Percentiles rank a stretch among this genome's conserved stretches.
Evolutionary conservation across 1,140 invertebrate genomes (phyloP).

Genomic region (Pseudoatta argentina): DNA sequence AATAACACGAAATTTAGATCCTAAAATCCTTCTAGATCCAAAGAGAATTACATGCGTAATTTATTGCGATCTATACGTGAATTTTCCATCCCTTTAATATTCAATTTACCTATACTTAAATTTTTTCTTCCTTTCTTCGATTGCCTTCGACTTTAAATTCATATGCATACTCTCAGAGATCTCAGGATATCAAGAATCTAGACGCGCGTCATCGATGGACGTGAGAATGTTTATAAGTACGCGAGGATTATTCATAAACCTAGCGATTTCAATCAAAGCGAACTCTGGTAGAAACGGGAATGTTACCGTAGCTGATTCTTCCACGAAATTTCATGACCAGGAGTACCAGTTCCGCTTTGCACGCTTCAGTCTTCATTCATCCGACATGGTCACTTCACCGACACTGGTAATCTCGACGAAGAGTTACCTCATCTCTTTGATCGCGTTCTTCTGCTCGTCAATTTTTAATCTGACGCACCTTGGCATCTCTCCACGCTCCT

Average conservation of each 20-base stretch:
- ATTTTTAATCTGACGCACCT: neutral
- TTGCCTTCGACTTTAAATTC: neutral
- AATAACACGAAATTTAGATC: constrained; percentile 10
- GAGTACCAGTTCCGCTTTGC: constrained; percentile 4
- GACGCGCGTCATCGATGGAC: constrained; percentile 17
- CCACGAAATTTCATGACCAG: neutral
- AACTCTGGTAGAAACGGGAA: neutral
- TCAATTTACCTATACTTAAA: neutral
- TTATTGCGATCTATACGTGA: neutral
- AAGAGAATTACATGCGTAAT: neutral
- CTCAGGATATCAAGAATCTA: constrained; percentile 12
- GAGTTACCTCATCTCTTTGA: neutral
- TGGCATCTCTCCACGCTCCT: constrained; percentile 5
- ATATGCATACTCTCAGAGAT: neutral
- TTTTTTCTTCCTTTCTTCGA: neutral
- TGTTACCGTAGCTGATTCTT: neutral
- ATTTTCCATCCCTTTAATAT: constrained; percentile 16
- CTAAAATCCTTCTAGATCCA: neutral
- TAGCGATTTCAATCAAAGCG: constrained; percentile 41
- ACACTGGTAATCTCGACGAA: neutral
- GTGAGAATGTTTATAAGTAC: constrained; percentile 43
- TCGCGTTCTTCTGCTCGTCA: neutral
- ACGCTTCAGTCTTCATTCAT: neutral
- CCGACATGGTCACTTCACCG: constrained; percentile 29
- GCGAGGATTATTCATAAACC: constrained; percentile 45